A percentile compares a stretch with the other conserved stretches of the same genome.
Conservation (phyloP, 2,113 vertebrate genomes). For the Phyllopteryx taeniolatus region DNA sequence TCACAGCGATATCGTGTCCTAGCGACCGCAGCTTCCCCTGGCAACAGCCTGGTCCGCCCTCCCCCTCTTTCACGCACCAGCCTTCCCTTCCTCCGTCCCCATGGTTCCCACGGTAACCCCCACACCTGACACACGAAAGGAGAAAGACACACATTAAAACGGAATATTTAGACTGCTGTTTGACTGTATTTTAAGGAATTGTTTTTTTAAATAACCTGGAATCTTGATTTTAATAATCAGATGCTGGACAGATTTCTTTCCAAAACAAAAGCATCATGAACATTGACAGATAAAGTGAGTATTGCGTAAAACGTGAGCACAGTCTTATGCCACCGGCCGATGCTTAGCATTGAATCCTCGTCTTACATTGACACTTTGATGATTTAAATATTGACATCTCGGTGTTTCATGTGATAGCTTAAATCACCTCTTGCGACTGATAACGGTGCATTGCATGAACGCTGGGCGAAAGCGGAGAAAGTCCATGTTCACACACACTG, state of each 20-base stretch:
- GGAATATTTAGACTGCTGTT: not conserved
- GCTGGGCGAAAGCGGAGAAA: not conserved
- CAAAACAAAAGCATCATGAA: constrained; percentile 3
- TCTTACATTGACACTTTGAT: not conserved
- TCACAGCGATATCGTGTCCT: constrained; percentile 36
- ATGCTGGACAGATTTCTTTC: constrained; percentile 18
- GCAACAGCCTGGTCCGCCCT: constrained; percentile 54
- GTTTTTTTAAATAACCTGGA: not conserved
- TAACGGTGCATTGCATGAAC: not conserved
- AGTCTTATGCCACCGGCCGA: not conserved
- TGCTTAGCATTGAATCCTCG: not conserved
- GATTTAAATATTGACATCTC: not conserved
- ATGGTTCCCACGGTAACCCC: constrained; percentile 61
- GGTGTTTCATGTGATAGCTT: not conserved
- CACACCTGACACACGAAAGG: constrained; percentile 27
- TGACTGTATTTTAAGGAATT: not conserved
- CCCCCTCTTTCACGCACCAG: constrained; percentile 2
- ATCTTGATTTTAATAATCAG: not conserved
- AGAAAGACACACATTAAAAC: constrained; percentile 3
- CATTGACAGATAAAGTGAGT: constrained; percentile 37
- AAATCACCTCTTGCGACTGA: not conserved
- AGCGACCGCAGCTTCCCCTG: constrained; percentile 71
- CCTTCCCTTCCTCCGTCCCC: constrained; percentile 39
- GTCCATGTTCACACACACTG: not conserved
- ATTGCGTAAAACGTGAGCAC: not conserved